These are phyloP conservation scores for Diorhabda elongata DNA, from an alignment of 1,140 invertebrate species.

Conservation along the genomic window DNA sequence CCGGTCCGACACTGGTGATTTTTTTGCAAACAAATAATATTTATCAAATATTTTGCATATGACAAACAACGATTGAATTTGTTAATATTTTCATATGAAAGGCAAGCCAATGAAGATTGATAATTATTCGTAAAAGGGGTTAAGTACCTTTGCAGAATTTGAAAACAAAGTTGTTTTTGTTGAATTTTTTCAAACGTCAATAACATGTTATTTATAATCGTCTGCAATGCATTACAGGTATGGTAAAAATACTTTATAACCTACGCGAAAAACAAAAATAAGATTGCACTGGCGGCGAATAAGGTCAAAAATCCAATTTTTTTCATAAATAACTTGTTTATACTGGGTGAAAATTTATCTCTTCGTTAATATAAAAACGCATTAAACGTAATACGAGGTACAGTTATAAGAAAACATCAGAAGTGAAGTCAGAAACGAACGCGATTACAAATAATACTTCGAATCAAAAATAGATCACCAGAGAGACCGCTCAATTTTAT, in stretches of 20 bases:
- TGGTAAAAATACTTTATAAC: constrained; percentile 10
- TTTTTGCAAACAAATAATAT: no score
- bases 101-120: constrained; percentile 4
- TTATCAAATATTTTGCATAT: no score
- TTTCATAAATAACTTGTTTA: constrained; percentile 3
- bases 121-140: constrained; percentile 8
- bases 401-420: not conserved
- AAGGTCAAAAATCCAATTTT: constrained; percentile 1
- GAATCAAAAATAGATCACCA: no score
- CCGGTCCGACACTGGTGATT: no score
- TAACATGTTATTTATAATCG: constrained; percentile 20
- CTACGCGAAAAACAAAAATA: constrained; percentile 7
- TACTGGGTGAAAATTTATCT: not conserved
- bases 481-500: no score
- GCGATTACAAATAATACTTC: no score
- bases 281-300: constrained; percentile 6
- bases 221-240: constrained; percentile 18
- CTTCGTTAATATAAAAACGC: not conserved
- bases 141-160: constrained; percentile 16
- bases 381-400: not conserved
- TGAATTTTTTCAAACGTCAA: constrained; percentile 18
- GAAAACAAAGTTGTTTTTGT: constrained; percentile 19
- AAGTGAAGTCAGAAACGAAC: no score
- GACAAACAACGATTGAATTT: not conserved
- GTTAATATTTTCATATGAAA: not conserved